phyloP scores from a whole-genome alignment of 2,797 vertebrate genomes.

The Muscicapa comitata region DNA sequence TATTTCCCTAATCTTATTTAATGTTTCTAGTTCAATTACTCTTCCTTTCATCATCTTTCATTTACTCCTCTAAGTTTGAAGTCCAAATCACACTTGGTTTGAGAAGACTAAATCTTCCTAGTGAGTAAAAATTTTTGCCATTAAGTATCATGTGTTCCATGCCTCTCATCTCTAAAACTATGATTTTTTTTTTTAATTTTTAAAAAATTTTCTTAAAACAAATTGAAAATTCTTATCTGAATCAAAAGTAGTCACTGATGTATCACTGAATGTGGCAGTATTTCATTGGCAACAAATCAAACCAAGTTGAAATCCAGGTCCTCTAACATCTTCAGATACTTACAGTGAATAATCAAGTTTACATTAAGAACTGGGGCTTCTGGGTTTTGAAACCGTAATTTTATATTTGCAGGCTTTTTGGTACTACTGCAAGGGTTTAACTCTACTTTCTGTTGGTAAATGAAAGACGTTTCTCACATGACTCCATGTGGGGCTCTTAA shows the following conservation, averaged over 20 bases:
- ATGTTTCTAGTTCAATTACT: not conserved
- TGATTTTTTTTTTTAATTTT: not conserved
- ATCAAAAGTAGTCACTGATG: constrained; percentile 21
- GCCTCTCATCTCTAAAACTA: not conserved
- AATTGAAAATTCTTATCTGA: constrained; percentile 14
- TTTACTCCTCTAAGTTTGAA: not conserved
- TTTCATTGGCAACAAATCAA: not conserved
- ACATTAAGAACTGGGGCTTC: not conserved
- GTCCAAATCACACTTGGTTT: not conserved
- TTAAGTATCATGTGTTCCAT: not conserved
- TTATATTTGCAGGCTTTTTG: not conserved
- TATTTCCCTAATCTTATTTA: not conserved
- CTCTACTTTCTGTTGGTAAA: not conserved
- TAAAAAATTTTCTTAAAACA: not conserved
- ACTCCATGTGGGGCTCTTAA: not conserved
- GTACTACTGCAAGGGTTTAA: not conserved
- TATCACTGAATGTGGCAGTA: not conserved
- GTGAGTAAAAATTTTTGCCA: not conserved
- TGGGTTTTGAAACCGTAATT: not conserved
- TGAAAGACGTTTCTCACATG: not conserved
- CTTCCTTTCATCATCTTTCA: not conserved
- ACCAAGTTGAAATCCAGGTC: not conserved
- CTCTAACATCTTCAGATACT: not conserved
- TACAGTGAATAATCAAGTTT: not conserved
- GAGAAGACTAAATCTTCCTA: not conserved